Evolutionary conservation across 1,140 invertebrate species (phyloP).

Genomic region (Antheraea mylitta): DNA sequence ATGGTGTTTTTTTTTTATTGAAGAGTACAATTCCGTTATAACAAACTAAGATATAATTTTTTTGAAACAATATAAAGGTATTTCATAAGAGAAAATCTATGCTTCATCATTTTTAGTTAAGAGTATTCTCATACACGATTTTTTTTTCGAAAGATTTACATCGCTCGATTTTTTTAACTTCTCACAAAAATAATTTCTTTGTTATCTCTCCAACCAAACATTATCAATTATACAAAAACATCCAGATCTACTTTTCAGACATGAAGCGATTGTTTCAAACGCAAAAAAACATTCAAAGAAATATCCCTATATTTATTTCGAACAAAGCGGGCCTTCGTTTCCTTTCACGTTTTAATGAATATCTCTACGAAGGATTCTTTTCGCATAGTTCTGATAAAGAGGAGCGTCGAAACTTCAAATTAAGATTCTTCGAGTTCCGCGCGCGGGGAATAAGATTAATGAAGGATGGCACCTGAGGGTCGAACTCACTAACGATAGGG

Average conservation of each 20-base stretch:
- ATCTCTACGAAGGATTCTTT: constrained; percentile 59
- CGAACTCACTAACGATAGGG: constrained; percentile 49
- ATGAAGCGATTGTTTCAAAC: constrained; percentile 13
- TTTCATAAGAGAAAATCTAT: no score
- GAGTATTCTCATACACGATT: no score
- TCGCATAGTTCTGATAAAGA: constrained; percentile 72
- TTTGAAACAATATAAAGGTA: no score
- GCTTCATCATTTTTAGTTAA: no score
- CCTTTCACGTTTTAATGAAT: constrained; percentile 60
- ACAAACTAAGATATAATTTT: no score
- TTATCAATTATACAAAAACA: constrained; percentile 1
- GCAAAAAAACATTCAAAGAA: constrained; percentile 19
- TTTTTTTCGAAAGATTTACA: no score
- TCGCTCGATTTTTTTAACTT: not conserved
- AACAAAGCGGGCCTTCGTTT: constrained; percentile 33
- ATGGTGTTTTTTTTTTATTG: no score
- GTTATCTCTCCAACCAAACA: not conserved
- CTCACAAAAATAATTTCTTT: not conserved
- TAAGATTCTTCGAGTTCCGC: constrained; percentile 73
- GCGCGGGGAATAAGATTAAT: constrained; percentile 70
- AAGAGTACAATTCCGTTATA: no score
- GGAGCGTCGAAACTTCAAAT: constrained; percentile 73
- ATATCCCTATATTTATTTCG: constrained; percentile 18
- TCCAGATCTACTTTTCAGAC: not conserved
- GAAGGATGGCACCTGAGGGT: constrained; percentile 65